These are phyloP conservation scores for Todiramphus saurophagus DNA, from an alignment of 2,113 vertebrate genomes.

Conservation along the genomic window DNA sequence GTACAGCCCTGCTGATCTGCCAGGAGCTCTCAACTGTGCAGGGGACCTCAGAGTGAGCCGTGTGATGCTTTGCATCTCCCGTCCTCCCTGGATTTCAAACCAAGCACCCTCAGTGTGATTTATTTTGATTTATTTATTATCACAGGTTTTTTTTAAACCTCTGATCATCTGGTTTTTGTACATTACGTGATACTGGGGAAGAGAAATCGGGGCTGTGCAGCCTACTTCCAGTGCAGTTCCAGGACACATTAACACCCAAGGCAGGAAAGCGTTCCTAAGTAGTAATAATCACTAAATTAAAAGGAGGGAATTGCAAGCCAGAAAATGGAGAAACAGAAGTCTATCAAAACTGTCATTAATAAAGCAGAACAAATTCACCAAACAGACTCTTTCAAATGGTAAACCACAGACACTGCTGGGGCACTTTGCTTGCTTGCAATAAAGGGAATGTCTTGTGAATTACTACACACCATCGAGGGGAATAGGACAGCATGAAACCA, in stretches of 20 bases:
- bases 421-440: neutral
- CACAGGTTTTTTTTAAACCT: neutral
- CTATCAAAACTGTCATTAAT: conserved; percentile 14
- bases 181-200: neutral
- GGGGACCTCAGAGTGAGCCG: neutral
- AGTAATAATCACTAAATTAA: neutral
- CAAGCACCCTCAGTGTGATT: neutral
- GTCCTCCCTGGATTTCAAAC: neutral
- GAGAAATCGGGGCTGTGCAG: neutral
- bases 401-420: neutral
- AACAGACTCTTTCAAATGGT: neutral
- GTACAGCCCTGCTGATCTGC: neutral
- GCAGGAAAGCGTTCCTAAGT: neutral
- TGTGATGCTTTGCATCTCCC: neutral
- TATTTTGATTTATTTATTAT: neutral
- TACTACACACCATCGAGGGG: neutral
- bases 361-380: conserved; percentile 3
- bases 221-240: neutral
- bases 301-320: neutral
- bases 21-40: neutral
- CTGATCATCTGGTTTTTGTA: neutral
- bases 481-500: neutral
- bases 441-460: neutral
- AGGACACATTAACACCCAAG: neutral
- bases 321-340: neutral